Base-by-base conservation (phyloP, 2,113 vertebrate species). In the Oryzias woworae region DNA sequence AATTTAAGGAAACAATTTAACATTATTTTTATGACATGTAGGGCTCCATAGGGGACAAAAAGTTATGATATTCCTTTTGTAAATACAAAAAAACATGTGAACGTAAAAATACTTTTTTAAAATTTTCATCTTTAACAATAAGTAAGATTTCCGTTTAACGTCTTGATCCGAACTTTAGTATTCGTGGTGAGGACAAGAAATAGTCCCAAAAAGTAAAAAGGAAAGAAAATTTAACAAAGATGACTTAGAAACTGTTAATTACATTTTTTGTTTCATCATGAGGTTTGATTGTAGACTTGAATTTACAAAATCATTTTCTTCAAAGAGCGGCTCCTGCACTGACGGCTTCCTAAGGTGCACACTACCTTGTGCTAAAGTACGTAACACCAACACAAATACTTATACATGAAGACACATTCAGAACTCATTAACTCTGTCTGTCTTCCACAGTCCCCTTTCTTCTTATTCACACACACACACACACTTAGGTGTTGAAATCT, bases 351-450 rank as follows among this genome's bases (percentile, higher is more conserved):
- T 50, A 58, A 73, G 45, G 58, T 74, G 70, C 70, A 53, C 31
- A 18, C 55, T 57, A 66, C 31, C 46, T 45, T 18, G 18, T 20
- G 53, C 43, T 54, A 64, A 63, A 53, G 49, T 60, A 66, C 60
- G 64, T 71, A 81, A 71, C 51, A 58, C 66, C 63, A 67, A 58
- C 63, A 77, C 64, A 83, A 77, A 83, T 67, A 76, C 69, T 62
- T 65, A 61, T 65, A 63, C 62, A 77, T 75, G 73, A 73, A 79
- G 72, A 83, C 71, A 77, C 80, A 81, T 73, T 71, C 77, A 81
- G 60, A 83, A 75, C 66, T 77, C 74, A 83, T 86, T 86, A 77
- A 75, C 71, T 77, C 62, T 51, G 58, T 80, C 75, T 72, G 46
- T 61, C 60, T 73, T 67, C 54, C 17, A 22, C 62, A 58, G 55